Percentiles rank a stretch among this genome's conserved stretches.
Conservation (phyloP, 1,140 invertebrate genomes). For the Uloborus diversus region DNA sequence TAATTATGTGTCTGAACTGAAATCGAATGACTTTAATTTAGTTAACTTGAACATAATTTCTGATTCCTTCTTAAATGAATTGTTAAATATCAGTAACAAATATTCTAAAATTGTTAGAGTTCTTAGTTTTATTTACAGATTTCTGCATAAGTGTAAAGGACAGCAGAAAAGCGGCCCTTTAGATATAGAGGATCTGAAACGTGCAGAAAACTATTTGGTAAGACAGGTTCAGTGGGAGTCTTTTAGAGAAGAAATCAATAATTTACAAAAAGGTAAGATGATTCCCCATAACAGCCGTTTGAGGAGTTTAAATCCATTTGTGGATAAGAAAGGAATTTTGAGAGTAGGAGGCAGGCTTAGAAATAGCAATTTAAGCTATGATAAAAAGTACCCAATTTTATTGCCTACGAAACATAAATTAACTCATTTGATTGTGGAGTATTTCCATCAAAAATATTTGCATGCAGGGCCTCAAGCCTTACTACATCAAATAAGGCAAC, state of each 20-base stretch:
- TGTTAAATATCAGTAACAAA: not conserved
- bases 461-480: constrained; percentile 4
- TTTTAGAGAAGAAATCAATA: not conserved
- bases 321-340: constrained; percentile 63
- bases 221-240: not conserved
- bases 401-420: not conserved
- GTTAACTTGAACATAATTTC: not conserved
- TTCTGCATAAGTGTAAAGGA: not conserved
- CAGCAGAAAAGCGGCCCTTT: not conserved
- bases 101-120: not conserved
- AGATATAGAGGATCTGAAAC: not conserved
- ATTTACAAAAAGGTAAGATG: not conserved
- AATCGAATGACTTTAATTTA: not conserved
- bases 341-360: not conserved
- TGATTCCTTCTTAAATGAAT: not conserved
- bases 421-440: constrained; percentile 1
- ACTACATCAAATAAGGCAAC: constrained; percentile 1
- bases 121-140: not conserved
- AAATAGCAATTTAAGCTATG: not conserved
- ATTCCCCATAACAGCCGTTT: not conserved
- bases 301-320: constrained; percentile 60
- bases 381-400: constrained; percentile 1
- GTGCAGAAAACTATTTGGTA: not conserved
- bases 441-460: constrained; percentile 6
- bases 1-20: too few species aligned